Evolutionary conservation across 2,113 vertebrate genomes (phyloP), one percentile per base, ranked within the genome.

Genomic region (Lophius piscatorius): DNA sequence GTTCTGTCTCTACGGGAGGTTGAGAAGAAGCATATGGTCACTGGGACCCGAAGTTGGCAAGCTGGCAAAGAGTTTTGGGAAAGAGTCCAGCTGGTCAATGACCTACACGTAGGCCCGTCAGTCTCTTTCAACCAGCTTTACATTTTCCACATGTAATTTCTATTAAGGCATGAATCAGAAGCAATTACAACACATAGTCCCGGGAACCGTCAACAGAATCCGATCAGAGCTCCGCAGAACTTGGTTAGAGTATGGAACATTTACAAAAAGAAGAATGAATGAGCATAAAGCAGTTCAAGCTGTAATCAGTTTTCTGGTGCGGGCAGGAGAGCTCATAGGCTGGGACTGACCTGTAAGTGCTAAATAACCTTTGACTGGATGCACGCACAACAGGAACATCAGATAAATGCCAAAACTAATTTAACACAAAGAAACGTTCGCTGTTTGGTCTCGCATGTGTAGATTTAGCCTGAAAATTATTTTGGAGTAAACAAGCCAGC

Each of bases 11-110:
- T 28, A 28, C 9, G 9, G 26, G 26, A 3, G 31, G 31, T 11
- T 1, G 23, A 29, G 17, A 21, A 6, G 18, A 47, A 62, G 21
- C 41, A 41, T 48, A 24, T 20, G 26, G 38, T 16, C 9, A 1
- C 4, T 18, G 17, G 6, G 39, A 29, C 22, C 46, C 1, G 11
- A 50, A 9, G 52, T 18, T 16, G 39, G 12, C 9, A 23, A 63
- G 11, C 44, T 9, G 10, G 35, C 3, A 11, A 14, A 18, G 44
- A 20, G 35, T 16, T 41, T 21, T 33, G 7, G 31, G 39, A 22
- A 13, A 59, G 46, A 54, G 49, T 29, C 48, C 56, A 36, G 48
- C 34, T 36, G 55, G 40, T 60, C 14, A 13, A 12, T 17, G 3
- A 51, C 9, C 13, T 23, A 35, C 6, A 23, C 20, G 7, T 4